Conservation (phyloP, 2,113 vertebrate genomes). For the Mirza zaza region DNA sequence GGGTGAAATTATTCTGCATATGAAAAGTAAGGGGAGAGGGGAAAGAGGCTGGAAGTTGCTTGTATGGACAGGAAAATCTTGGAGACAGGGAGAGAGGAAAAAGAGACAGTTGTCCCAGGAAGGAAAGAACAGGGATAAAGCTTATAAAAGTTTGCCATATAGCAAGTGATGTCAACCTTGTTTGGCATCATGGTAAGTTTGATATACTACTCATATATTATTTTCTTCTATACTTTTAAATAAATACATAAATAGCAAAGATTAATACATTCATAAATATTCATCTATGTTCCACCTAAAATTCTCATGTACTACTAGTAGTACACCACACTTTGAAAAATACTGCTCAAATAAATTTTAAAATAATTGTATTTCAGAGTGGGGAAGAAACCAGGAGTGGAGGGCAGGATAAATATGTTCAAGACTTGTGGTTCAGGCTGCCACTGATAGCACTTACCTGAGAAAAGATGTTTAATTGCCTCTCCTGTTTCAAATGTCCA, state of each 20-base stretch:
- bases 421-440: neutral
- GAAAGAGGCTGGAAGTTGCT: neutral
- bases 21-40: neutral
- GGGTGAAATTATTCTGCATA: slow-evolving; percentile 44
- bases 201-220: neutral
- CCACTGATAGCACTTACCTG: neutral
- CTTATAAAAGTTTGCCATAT: neutral
- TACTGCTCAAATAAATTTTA: neutral
- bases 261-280: neutral
- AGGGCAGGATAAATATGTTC: neutral
- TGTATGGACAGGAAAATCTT: neutral
- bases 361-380: neutral
- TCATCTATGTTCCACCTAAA: neutral
- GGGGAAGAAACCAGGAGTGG: neutral
- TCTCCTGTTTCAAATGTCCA: neutral
- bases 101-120: neutral
- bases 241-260: neutral
- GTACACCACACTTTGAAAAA: neutral
- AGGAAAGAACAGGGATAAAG: neutral
- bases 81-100: neutral
- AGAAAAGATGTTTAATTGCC: neutral
- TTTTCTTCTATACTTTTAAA: neutral
- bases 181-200: neutral
- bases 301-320: neutral
- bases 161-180: neutral